Percentiles rank a stretch among this genome's conserved stretches.
These are phyloP conservation scores for Thaumatotibia leucotreta DNA, from an alignment of 1,140 invertebrate species.

Conservation along the genomic window DNA sequence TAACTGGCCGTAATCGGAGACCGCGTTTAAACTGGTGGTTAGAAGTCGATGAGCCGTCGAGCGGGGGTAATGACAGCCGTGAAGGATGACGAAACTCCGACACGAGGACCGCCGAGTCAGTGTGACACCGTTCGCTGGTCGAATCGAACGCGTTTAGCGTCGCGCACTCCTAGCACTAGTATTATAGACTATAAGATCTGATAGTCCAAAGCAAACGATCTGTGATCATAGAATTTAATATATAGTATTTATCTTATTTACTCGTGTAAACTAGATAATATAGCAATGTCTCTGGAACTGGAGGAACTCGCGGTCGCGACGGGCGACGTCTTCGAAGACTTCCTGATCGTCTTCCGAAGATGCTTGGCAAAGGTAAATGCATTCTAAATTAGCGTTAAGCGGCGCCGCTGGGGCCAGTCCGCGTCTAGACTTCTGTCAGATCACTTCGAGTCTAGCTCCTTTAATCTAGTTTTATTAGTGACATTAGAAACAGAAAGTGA, in stretches of 20 bases:
- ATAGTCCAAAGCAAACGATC: conserved; percentile 61
- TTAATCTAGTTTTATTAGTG: not conserved
- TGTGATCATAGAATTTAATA: conserved; percentile 58
- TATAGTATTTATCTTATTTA: conserved; percentile 45
- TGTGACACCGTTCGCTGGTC: conserved; percentile 49
- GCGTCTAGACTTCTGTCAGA: not conserved
- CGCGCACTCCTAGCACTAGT: conserved; percentile 43
- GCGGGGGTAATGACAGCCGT: not conserved
- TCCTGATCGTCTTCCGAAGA: conserved; percentile 77
- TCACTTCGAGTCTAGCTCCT: not conserved
- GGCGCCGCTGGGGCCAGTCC: not conserved
- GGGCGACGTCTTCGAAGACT: conserved; percentile 81
- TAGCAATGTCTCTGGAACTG: conserved; percentile 71
- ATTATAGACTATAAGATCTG: conserved; percentile 58
- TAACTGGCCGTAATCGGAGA: not conserved
- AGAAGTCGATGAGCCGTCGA: not conserved
- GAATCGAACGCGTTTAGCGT: conserved; percentile 36
- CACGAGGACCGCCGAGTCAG: conserved; percentile 22
- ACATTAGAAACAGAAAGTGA: not conserved
- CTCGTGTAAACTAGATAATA: conserved; percentile 38
- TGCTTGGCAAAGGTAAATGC: conserved; percentile 78
- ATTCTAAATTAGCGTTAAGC: conserved; percentile 50
- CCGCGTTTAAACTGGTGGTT: not conserved
- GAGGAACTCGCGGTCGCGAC: conserved; percentile 64
- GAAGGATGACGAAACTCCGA: conserved; percentile 3